These are phyloP conservation scores for Orientallactaga bullata DNA, from an alignment of 2,113 vertebrate genomes.

Conservation along the genomic window DNA sequence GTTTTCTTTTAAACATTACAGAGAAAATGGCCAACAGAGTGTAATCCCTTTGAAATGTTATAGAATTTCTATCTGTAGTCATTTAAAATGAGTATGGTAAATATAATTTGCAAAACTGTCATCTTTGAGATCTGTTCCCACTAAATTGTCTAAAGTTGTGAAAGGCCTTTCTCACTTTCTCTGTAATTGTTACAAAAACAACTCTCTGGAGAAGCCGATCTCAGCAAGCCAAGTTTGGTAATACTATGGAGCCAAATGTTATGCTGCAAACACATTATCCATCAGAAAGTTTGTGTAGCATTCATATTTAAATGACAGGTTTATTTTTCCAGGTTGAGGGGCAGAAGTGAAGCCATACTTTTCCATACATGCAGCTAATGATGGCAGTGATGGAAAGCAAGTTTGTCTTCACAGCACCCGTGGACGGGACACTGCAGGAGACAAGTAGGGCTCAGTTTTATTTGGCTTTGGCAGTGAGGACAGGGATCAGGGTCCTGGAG, in stretches of 20 bases:
- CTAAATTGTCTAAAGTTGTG: conserved; percentile 56
- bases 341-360: neutral
- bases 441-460: neutral
- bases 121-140: conserved; percentile 37
- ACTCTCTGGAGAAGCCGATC: neutral
- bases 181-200: conserved; percentile 44
- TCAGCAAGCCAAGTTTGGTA: neutral
- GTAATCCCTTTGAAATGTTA: conserved; percentile 38
- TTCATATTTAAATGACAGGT: neutral
- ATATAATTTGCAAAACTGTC: neutral
- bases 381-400: neutral
- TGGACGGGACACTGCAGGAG: neutral
- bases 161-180: conserved; percentile 61
- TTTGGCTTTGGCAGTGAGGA: neutral
- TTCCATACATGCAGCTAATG: neutral
- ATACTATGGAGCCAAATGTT: neutral
- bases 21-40: conserved; percentile 33
- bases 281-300: neutral
- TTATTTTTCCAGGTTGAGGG: neutral
- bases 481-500: neutral
- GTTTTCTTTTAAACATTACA: conserved; percentile 14
- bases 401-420: fast-evolving
- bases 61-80: conserved; percentile 22
- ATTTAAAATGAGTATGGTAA: neutral
- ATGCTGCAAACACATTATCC: conserved; percentile 16